Evolutionary conservation across 2,888 invertebrate species (phyloP).

Genomic region (Athrips mouffetella): DNA sequence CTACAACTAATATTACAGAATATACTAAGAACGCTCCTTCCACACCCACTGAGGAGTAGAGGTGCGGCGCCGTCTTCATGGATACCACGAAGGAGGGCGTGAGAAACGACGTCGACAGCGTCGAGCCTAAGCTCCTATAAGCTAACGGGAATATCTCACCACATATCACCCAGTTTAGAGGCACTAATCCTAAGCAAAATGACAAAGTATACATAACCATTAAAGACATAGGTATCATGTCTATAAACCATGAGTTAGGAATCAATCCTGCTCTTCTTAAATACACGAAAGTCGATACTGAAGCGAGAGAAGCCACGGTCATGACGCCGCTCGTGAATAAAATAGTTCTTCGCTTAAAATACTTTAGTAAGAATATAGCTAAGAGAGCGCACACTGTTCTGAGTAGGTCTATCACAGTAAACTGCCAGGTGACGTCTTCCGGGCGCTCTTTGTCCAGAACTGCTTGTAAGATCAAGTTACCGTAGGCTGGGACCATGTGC

Average conservation of each 20-base stretch:
- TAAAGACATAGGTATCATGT: constrained; percentile 57
- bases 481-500: constrained; percentile 69
- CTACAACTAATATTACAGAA: constrained; percentile 54
- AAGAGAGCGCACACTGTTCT: constrained; percentile 80
- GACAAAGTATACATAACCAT: constrained; percentile 64
- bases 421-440: constrained; percentile 73
- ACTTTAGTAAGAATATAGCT: constrained; percentile 68
- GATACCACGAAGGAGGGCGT: constrained; percentile 66
- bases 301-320: constrained; percentile 57
- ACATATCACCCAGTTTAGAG: constrained; percentile 71
- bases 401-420: constrained; percentile 81
- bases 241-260: constrained; percentile 48
- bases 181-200: constrained; percentile 66
- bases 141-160: constrained; percentile 71
- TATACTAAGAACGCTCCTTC: constrained; percentile 69
- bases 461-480: constrained; percentile 61
- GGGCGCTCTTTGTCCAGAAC: constrained; percentile 54
- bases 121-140: constrained; percentile 67
- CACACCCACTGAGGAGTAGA: constrained; percentile 64
- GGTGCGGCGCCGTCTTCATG: constrained; percentile 71
- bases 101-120: constrained; percentile 65
- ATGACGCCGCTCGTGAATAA: constrained; percentile 60
- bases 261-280: constrained; percentile 52
- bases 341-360: constrained; percentile 58
- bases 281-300: constrained; percentile 62